These are phyloP conservation scores for Hirtodrosophila trivittata DNA, from an alignment of 2,888 invertebrate genomes.

Conservation along the genomic window DNA sequence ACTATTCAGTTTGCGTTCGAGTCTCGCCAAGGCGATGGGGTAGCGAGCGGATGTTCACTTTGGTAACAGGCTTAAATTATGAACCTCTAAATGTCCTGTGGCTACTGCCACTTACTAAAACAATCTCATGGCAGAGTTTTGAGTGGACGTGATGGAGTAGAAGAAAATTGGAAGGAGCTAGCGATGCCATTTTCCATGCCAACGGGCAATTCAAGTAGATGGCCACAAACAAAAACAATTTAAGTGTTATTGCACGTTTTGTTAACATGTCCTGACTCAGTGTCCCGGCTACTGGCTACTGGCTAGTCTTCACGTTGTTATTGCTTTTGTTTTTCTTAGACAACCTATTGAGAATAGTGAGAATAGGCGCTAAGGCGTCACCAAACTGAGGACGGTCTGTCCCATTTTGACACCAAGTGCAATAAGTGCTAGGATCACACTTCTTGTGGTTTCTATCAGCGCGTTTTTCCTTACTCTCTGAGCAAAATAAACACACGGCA, in stretches of 20 bases:
- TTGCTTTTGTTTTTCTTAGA: constrained; percentile 6
- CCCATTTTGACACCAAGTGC: constrained; percentile 60
- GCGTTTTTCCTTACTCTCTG: constrained; percentile 5
- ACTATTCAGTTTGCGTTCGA: constrained; percentile 67
- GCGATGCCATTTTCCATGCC: constrained; percentile 57
- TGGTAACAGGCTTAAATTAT: constrained; percentile 65
- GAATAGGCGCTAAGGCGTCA: not conserved
- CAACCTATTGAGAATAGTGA: too few relatives aligned
- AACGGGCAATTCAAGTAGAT: constrained; percentile 38
- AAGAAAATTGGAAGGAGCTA: not conserved
- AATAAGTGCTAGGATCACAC: constrained; percentile 72
- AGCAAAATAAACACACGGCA: constrained; percentile 28
- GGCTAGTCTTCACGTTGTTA: constrained; percentile 15
- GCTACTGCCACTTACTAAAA: constrained; percentile 21
- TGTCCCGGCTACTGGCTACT: too few relatives aligned
- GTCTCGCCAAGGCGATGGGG: not conserved
- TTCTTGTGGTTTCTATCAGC: constrained; percentile 37
- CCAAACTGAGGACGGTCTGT: constrained; percentile 15
- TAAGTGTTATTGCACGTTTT: constrained; percentile 77
- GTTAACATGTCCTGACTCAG: constrained; percentile 43
- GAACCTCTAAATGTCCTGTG: constrained; percentile 42
- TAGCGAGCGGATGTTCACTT: constrained; percentile 33
- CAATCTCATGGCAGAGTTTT: constrained; percentile 27
- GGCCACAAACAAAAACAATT: constrained; percentile 66
- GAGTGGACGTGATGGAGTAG: constrained; percentile 13